Percentiles rank a stretch among this genome's conserved stretches.
Evolutionary conservation across 2,113 vertebrate species (phyloP).

Genomic region (Triplophysa siluroides): DNA sequence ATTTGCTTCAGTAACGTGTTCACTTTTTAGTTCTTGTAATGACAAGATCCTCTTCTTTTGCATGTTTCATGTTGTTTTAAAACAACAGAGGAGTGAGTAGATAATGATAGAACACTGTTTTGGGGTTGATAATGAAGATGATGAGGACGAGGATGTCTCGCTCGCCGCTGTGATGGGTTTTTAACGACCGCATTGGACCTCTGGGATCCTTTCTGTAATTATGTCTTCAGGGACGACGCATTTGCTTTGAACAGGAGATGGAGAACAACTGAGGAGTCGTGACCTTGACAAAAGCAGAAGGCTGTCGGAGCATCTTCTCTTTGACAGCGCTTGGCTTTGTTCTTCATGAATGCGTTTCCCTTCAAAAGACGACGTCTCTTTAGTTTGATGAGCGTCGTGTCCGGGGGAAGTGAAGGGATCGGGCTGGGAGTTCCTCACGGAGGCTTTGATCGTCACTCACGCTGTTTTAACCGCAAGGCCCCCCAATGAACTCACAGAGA

Average conservation of each 20-base stretch:
- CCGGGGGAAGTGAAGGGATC: slow-evolving; percentile 45
- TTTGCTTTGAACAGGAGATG: slow-evolving; percentile 62
- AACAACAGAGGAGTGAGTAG: no score
- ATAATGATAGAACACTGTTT: background rate
- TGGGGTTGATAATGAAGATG: background rate
- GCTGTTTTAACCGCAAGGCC: slow-evolving; percentile 27
- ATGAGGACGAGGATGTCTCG: background rate
- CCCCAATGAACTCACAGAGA: background rate
- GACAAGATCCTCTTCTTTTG: no score
- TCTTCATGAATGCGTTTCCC: slow-evolving; percentile 44
- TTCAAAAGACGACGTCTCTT: slow-evolving; percentile 37
- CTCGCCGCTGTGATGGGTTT: background rate
- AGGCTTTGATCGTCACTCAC: slow-evolving; percentile 62
- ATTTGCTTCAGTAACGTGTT: no score
- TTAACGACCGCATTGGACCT: slow-evolving; percentile 43
- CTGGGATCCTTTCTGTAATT: slow-evolving; percentile 44
- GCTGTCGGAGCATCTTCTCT: background rate
- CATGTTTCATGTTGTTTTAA: no score
- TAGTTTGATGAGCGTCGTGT: slow-evolving; percentile 46
- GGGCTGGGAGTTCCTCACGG: background rate
- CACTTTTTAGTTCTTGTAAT: no score
- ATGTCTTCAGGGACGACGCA: slow-evolving; percentile 55
- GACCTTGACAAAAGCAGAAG: slow-evolving; percentile 53
- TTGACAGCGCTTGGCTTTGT: slow-evolving; percentile 57
- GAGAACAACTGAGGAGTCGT: slow-evolving; percentile 30